Evolutionary conservation across 2,113 vertebrate genomes (phyloP).

Genomic region (Rhinolophus ferrumequinum): DNA sequence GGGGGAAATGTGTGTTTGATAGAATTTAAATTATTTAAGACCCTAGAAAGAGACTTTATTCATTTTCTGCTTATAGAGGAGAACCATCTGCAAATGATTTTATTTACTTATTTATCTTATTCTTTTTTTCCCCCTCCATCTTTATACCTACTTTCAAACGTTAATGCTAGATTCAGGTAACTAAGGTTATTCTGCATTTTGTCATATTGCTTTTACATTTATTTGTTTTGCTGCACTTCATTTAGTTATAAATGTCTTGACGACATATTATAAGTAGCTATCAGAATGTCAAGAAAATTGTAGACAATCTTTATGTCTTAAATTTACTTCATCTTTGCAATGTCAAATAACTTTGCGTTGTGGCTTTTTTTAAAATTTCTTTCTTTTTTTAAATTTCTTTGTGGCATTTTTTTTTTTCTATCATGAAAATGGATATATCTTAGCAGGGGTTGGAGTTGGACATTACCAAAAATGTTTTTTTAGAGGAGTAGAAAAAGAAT

Average conservation of each 20-base stretch:
- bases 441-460: not conserved
- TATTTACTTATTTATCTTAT: slow-evolving; percentile 35
- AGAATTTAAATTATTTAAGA: slow-evolving; percentile 85
- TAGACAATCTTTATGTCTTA: not conserved
- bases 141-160: slow-evolving; percentile 37
- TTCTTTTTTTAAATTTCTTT: too few relatives aligned
- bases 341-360: not conserved
- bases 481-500: not conserved
- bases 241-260: not conserved
- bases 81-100: slow-evolving; percentile 50
- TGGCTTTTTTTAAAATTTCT: not conserved
- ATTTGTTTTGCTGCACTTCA: not conserved
- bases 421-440: not conserved
- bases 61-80: slow-evolving; percentile 68
- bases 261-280: not conserved
- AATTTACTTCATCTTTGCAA: not conserved
- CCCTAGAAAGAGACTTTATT: slow-evolving; percentile 74
- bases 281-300: not conserved
- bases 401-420: not conserved
- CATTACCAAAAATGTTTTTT: not conserved
- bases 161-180: slow-evolving; percentile 56
- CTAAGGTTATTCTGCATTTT: not conserved
- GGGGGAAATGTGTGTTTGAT: slow-evolving; percentile 82
- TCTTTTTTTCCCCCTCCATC: not conserved
- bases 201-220: not conserved